Evolutionary conservation across 2,113 vertebrate genomes (phyloP).

Genomic region (Lathamus discolor): DNA sequence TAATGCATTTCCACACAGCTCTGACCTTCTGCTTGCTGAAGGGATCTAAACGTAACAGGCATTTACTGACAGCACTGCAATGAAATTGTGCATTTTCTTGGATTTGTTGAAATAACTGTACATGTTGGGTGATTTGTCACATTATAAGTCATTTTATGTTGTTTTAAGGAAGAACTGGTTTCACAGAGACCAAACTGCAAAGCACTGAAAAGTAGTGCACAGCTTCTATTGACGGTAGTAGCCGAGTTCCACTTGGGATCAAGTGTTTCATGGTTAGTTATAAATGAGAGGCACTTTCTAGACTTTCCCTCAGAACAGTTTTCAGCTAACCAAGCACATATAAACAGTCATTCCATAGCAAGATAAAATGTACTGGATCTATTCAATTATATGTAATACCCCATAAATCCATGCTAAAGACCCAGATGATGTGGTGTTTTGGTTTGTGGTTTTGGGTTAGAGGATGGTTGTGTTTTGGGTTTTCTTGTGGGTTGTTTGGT

Average conservation of each 20-base stretch:
- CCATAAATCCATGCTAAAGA: not conserved
- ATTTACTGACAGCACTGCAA: not conserved
- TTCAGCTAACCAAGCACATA: not conserved
- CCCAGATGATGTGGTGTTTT: not conserved
- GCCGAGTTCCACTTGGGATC: not conserved
- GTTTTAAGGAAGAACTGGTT: not conserved
- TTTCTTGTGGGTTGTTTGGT: not conserved
- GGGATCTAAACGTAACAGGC: not conserved
- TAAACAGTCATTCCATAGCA: not conserved
- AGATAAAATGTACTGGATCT: not conserved
- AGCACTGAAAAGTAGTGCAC: not conserved
- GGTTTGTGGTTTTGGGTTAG: not conserved
- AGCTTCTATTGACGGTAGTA: not conserved
- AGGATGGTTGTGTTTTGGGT: too few species aligned
- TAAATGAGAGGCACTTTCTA: not conserved
- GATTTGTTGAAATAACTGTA: not conserved
- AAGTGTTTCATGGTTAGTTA: not conserved
- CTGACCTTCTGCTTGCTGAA: conserved; percentile 25
- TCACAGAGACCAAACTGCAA: not conserved
- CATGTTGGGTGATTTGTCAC: not conserved
- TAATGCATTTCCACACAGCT: conserved; percentile 26
- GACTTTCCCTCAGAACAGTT: not conserved
- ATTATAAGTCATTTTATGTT: not conserved
- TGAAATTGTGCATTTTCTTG: not conserved
- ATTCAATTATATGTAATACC: not conserved